A percentile compares a stretch with the other conserved stretches of the same genome.
Evolutionary conservation across 2,888 invertebrate species (phyloP).

Genomic region (Drosophila pseudotakahashii): DNA sequence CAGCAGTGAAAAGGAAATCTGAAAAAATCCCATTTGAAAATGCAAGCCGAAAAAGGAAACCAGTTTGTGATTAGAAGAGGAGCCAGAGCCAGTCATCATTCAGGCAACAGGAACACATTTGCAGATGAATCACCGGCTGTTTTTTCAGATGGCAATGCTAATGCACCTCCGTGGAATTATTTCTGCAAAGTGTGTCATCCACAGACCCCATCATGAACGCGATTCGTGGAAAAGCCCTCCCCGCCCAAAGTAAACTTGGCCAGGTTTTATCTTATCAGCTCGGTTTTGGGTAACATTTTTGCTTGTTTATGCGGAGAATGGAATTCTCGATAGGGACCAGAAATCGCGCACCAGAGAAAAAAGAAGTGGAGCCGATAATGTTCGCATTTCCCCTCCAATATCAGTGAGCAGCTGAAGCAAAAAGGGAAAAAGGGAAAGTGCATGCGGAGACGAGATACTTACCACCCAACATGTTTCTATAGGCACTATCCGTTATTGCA

Average conservation of each 20-base stretch:
- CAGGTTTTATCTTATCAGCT: conserved; percentile 62
- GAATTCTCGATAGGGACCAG: conserved; percentile 59
- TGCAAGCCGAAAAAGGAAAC: conserved; percentile 55
- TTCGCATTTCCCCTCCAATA: not conserved
- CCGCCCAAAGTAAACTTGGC: conserved; percentile 8
- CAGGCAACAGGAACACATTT: conserved; percentile 22
- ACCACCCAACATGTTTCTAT: conserved; percentile 99
- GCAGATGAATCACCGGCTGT: conserved; percentile 47
- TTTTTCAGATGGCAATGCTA: conserved; percentile 11
- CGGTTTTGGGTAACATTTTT: conserved; percentile 6
- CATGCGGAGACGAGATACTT: conserved; percentile 67
- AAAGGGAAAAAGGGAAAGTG: conserved; percentile 1
- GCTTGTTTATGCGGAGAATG: conserved; percentile 29
- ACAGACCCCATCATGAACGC: not conserved
- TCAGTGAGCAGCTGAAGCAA: not conserved
- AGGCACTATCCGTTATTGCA: conserved; percentile 99
- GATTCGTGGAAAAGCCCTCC: conserved; percentile 49
- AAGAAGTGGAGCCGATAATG: conserved; percentile 2
- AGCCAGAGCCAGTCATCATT: not conserved
- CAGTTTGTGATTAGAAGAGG: conserved; percentile 62
- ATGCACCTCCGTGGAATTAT: conserved; percentile 11
- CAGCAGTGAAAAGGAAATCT: conserved; percentile 20
- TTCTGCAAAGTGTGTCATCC: not conserved
- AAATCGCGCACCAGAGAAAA: conserved; percentile 11
- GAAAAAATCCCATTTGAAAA: conserved; percentile 25